Evolutionary conservation across 2,797 vertebrate species (phyloP).

Genomic region (Sebastes variabilis): DNA sequence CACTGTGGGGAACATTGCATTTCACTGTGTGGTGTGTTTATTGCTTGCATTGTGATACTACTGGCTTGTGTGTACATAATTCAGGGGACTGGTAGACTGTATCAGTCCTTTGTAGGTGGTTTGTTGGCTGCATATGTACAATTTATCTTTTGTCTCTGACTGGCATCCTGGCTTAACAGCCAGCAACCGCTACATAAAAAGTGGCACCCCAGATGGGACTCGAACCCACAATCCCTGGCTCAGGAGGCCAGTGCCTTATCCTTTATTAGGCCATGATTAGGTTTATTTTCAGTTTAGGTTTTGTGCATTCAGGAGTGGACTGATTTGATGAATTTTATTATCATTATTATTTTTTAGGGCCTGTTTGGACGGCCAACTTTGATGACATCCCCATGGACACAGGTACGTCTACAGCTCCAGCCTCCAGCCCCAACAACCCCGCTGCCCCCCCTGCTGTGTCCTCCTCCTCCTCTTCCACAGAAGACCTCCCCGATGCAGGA

Average conservation of each 20-base stretch:
- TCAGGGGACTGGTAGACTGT: too few species aligned
- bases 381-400: slow-evolving; percentile 98
- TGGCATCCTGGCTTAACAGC: too few species aligned
- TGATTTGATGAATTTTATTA: not conserved
- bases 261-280: slow-evolving; percentile 43
- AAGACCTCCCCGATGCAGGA: slow-evolving; percentile 76
- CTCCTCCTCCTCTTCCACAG: slow-evolving; percentile 77
- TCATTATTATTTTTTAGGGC: slow-evolving; percentile 75
- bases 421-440: slow-evolving; percentile 41
- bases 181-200: too few species aligned
- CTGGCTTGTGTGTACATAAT: too few species aligned
- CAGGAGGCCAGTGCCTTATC: slow-evolving; percentile 78
- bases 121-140: too few species aligned
- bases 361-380: slow-evolving; percentile 94
- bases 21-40: too few species aligned
- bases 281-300: not conserved
- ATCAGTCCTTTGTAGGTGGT: too few species aligned
- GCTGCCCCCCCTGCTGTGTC: slow-evolving; percentile 41
- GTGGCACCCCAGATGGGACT: slow-evolving; percentile 65
- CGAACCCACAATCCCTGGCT: slow-evolving; percentile 76
- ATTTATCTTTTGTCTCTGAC: too few species aligned
- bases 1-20: too few species aligned
- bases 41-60: too few species aligned
- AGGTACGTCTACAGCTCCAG: slow-evolving; percentile 81
- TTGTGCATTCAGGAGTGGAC: not conserved